Evolutionary conservation across 2,888 invertebrate species (phyloP).

Genomic region (Synergus japonicus): DNA sequence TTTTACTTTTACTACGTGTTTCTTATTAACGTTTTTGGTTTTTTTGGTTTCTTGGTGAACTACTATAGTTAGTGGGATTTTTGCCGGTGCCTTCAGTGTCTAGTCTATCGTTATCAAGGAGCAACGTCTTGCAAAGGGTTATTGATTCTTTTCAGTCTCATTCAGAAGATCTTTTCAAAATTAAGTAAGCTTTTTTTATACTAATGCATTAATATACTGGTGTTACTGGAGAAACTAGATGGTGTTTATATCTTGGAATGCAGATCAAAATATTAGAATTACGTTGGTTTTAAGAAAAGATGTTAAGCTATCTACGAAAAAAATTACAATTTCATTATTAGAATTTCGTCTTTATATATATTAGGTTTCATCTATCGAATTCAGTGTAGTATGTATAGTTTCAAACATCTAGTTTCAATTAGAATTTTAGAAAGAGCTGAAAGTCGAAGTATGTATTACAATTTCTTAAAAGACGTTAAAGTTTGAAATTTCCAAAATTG

Average conservation of each 20-base stretch:
- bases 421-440: too few species aligned
- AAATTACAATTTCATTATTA: background rate
- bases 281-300: background rate
- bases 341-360: background rate
- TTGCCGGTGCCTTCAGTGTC: background rate
- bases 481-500: too few species aligned
- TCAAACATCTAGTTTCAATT: background rate
- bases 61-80: constrained; percentile 5
- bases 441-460: too few species aligned
- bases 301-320: background rate
- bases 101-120: constrained; percentile 48
- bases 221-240: background rate
- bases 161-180: background rate
- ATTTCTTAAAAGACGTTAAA: too few species aligned
- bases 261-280: background rate
- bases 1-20: background rate
- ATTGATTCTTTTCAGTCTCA: background rate
- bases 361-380: background rate
- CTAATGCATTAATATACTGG: background rate
- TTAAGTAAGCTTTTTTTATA: background rate
- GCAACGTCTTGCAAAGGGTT: background rate
- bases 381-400: background rate
- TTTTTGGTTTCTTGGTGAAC: background rate
- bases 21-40: background rate
- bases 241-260: background rate